Evolutionary conservation across 2,888 invertebrate species (phyloP), one percentile per base, ranked within the genome.

Genomic region (Agrotis puta): DNA sequence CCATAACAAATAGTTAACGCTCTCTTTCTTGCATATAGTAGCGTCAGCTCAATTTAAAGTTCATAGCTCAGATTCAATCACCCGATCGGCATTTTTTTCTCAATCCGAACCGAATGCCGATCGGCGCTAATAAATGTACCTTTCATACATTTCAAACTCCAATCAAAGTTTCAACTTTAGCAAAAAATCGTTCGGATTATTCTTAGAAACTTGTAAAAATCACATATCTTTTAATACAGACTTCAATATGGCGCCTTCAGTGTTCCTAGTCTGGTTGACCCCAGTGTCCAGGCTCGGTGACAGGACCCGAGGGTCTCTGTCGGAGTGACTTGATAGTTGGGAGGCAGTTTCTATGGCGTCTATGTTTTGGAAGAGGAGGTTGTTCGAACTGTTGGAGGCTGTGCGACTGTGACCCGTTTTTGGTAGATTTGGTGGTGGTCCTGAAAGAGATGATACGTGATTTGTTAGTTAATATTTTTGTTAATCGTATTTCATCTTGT

Each of bases 161-260:
- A 6, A 64, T 20, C 2, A 54, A 62, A 74, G 14, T 58, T 80
- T 63, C 39, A 43, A 59, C 51, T 5, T 18, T 7, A 13, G 16
- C 11, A 39, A 57, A 20, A 18, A 18, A 53, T 62, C 54, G 33
- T 50, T 58, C 6, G 18, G 50, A n/a, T 76, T 76, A 72, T 72
- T 50, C 66, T 79, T 59, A 68, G 27, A 66, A 70, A 65, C 13
- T 54, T 67, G 57, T 66, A 79, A 70, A 62, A 77, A 85, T 93
- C 90, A 94, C 92, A 95, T 94, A 77, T 96, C 96, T 72, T 94
- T 95, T 6, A 96, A 76, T 1, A 96, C 96, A 68, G 96, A 94
- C 79, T 96, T 96, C 71, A 96, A 75, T 57, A 96, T 96, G 27
- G 96, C 94, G 9, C 96, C 94, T 70, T 96, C 96, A 0, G 93